Conservation (phyloP, 2,797 vertebrate genomes). For the Urophycis tenuis region DNA sequence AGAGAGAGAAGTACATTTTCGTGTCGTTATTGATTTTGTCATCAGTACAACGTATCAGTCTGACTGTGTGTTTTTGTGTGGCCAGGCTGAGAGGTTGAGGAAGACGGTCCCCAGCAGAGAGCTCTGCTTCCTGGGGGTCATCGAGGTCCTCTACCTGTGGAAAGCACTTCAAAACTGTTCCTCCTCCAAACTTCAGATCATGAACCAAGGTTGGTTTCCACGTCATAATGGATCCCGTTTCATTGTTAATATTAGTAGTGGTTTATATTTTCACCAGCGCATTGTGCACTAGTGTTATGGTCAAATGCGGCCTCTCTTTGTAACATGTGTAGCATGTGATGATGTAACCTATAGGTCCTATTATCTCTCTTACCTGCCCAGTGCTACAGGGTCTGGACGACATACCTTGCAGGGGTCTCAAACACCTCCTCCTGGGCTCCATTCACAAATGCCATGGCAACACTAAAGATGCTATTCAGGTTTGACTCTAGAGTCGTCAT, state of each 20-base stretch:
- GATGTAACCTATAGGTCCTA: too few relatives aligned
- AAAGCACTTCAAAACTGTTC: conserved; percentile 96
- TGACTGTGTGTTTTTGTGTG: not conserved
- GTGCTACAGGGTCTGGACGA: conserved; percentile 90
- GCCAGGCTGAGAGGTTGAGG: conserved; percentile 88
- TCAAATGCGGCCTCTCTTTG: not conserved
- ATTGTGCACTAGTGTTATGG: not conserved
- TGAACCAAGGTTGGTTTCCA: conserved; percentile 85
- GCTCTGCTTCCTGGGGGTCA: conserved; percentile 87
- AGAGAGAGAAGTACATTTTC: not conserved
- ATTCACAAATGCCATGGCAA: conserved; percentile 97
- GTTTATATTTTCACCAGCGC: too few relatives aligned
- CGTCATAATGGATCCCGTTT: not conserved
- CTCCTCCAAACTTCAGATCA: conserved; percentile 87
- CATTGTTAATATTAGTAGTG: not conserved
- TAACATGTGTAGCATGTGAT: too few relatives aligned
- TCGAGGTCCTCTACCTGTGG: conserved; percentile 96
- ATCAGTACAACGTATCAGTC: not conserved
- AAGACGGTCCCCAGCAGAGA: conserved; percentile 81
- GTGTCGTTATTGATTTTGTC: not conserved
- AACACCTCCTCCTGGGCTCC: conserved; percentile 91
- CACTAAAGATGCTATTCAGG: conserved; percentile 89
- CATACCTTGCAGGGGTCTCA: conserved; percentile 78
- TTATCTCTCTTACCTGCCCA: conserved; percentile 48
- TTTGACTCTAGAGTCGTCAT: conserved; percentile 35